These are phyloP conservation scores for Bicyclus anynana DNA, from an alignment of 1,140 invertebrate species.

Conservation along the genomic window DNA sequence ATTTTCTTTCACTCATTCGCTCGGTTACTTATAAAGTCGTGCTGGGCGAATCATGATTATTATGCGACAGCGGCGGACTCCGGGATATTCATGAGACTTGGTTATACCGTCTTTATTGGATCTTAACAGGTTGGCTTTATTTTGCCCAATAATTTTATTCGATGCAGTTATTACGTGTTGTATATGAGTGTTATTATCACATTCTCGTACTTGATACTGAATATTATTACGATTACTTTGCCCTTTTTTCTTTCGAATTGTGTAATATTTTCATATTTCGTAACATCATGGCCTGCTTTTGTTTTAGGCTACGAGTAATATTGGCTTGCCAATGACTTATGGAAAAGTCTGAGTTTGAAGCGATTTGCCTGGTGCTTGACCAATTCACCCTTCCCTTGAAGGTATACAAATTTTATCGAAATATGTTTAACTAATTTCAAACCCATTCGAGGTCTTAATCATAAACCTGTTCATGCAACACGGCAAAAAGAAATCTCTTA, in stretches of 20 bases:
- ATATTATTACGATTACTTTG: constrained; percentile 13
- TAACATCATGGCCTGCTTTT: not conserved
- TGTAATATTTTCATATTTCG: not conserved
- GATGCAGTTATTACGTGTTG: constrained; percentile 28
- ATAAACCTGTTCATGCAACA: too few species aligned
- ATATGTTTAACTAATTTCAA: too few species aligned
- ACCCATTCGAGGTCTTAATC: too few species aligned
- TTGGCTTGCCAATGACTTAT: too few species aligned
- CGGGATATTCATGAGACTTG: constrained; percentile 47
- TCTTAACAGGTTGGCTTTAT: constrained; percentile 35
- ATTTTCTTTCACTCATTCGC: constrained; percentile 52
- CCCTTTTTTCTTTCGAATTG: constrained; percentile 6
- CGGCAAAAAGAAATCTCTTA: too few species aligned
- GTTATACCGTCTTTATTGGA: constrained; percentile 36
- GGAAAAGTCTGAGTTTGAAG: too few species aligned
- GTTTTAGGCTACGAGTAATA: too few species aligned
- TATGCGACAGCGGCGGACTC: constrained; percentile 42
- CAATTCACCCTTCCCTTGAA: too few species aligned
- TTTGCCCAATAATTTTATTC: constrained; percentile 34
- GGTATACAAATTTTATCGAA: too few species aligned
- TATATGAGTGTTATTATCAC: constrained; percentile 23
- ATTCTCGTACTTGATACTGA: constrained; percentile 22
- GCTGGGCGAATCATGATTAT: constrained; percentile 60
- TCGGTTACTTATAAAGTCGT: constrained; percentile 57
- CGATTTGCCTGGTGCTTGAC: too few species aligned